phyloP scores from a whole-genome alignment of 2,113 vertebrate genomes.

The Otis tarda region DNA sequence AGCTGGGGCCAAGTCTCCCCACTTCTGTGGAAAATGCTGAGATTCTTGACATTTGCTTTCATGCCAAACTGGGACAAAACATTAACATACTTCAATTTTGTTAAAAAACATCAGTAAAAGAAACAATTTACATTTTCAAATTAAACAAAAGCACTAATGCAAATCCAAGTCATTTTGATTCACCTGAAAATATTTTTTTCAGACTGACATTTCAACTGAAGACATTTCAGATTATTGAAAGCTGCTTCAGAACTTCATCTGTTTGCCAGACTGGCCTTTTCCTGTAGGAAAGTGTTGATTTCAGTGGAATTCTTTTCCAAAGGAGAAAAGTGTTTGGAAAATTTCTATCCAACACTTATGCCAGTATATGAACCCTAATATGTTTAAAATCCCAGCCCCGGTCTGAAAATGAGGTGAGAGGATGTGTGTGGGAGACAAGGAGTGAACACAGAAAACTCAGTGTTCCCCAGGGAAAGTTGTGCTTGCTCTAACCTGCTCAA shows the following conservation, averaged over 20 bases:
- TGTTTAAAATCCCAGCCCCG: slow-evolving; percentile 35
- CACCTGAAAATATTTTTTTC: slow-evolving; percentile 19
- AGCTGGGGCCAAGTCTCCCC: background rate
- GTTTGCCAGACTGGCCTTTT: slow-evolving; percentile 57
- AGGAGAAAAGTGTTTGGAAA: slow-evolving; percentile 57
- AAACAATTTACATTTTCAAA: background rate
- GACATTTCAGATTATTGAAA: slow-evolving; percentile 57
- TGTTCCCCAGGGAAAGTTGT: background rate
- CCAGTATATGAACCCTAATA: slow-evolving; percentile 44
- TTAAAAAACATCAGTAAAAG: background rate
- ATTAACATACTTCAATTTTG: background rate
- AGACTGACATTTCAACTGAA: slow-evolving; percentile 45
- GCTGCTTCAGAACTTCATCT: slow-evolving; percentile 52
- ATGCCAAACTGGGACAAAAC: background rate
- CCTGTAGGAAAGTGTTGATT: slow-evolving; percentile 62
- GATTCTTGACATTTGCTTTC: slow-evolving; percentile 23
- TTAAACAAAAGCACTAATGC: background rate
- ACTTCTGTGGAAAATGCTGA: background rate
- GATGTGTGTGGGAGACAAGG: slow-evolving; percentile 46
- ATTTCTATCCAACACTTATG: slow-evolving; percentile 36
- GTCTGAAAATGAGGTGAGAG: slow-evolving; percentile 47
- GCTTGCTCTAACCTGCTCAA: background rate
- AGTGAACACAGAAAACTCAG: slow-evolving; percentile 3
- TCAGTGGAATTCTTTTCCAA: slow-evolving; percentile 60
- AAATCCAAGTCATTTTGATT: slow-evolving; percentile 15